Conservation (phyloP, 2,888 invertebrate genomes). For the Parelbella ahira region DNA sequence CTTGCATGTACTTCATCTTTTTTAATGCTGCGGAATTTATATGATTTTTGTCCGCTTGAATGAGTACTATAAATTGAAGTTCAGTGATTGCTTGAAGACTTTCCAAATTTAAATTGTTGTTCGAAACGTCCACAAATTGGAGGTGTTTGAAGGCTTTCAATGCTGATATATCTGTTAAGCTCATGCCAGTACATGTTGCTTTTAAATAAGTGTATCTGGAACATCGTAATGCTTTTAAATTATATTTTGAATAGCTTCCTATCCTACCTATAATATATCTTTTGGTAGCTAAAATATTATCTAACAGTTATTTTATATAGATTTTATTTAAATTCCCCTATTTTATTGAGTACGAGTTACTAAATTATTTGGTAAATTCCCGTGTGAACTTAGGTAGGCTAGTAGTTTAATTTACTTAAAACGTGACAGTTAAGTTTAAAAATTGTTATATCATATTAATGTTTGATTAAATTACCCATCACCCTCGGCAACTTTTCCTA, state of each 20-base stretch:
- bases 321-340: no score
- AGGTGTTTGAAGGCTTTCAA: slow-evolving; percentile 76
- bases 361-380: no score
- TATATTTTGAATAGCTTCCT: no score
- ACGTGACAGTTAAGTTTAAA: no score
- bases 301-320: no score
- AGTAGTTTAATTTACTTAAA: no score
- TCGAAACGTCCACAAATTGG: slow-evolving; percentile 79
- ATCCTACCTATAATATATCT: no score
- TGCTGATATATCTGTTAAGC: slow-evolving; percentile 73
- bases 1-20: slow-evolving; percentile 81
- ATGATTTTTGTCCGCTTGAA: slow-evolving; percentile 80
- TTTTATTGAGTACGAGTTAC: no score
- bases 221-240: slow-evolving; percentile 28
- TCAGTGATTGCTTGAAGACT: slow-evolving; percentile 68
- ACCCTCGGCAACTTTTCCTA: slow-evolving; percentile 71
- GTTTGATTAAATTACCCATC: slow-evolving; percentile 59
- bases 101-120: slow-evolving; percentile 70
- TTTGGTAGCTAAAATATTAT: no score
- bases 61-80: slow-evolving; percentile 76
- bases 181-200: slow-evolving; percentile 68
- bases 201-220: slow-evolving; percentile 81
- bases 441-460: no score
- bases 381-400: no score
- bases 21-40: slow-evolving; percentile 69